These are phyloP conservation scores for Melanostoma scalare DNA, from an alignment of 2,888 invertebrate genomes.

Conservation along the genomic window DNA sequence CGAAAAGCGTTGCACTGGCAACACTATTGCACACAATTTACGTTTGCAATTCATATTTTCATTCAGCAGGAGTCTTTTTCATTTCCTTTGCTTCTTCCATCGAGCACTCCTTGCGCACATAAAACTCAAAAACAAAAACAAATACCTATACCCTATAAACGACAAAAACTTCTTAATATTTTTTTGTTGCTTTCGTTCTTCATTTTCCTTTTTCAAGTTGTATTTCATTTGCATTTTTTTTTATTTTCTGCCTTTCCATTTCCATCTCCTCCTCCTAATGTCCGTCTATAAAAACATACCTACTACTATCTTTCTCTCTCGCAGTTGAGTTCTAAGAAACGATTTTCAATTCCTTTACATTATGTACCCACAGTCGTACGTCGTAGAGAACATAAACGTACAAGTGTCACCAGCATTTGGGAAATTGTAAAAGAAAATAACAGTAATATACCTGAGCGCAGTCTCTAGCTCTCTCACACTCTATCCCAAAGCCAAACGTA, in stretches of 20 bases:
- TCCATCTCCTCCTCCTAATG: conserved; percentile 24
- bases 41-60: conserved; percentile 50
- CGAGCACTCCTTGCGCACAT: conserved; percentile 7
- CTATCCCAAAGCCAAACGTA: conserved; percentile 14
- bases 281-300: conserved; percentile 19
- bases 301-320: conserved; percentile 49
- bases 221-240: conserved; percentile 47
- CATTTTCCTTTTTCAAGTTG: conserved; percentile 47
- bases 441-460: conserved; percentile 71
- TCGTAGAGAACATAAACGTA: background rate
- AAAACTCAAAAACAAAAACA: conserved; percentile 15
- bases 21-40: conserved; percentile 24
- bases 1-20: background rate
- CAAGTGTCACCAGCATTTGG: conserved; percentile 71
- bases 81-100: conserved; percentile 15
- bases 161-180: conserved; percentile 55
- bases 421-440: conserved; percentile 64
- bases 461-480: conserved; percentile 63
- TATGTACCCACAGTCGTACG: conserved; percentile 68
- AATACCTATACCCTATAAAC: background rate
- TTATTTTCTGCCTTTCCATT: conserved; percentile 34
- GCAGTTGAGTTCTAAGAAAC: conserved; percentile 20
- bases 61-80: conserved; percentile 22
- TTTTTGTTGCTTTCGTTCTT: conserved; percentile 61
- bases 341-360: conserved; percentile 68